Base-by-base conservation (phyloP, 2,797 vertebrate genomes). In the Salarias fasciatus region DNA sequence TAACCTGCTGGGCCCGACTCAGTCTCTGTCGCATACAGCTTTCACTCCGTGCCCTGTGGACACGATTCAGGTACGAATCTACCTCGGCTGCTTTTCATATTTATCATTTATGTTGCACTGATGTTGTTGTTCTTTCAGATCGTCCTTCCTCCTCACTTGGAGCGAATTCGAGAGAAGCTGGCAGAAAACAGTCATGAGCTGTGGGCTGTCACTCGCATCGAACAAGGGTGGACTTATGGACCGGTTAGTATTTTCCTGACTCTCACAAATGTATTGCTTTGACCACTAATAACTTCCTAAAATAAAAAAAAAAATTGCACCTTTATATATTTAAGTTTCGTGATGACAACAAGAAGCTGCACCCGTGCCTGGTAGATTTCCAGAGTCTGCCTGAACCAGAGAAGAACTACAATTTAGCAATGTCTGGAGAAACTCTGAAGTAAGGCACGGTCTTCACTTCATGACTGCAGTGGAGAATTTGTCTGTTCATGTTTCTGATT, bases 401-500 rank as follows among this genome's bases (percentile, higher is more conserved):
- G 90, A 94, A 94, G 79, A 95, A 95, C 80, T 97, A 98, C 84
- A 98, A 98, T 76, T 90, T 97, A 66, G 94, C 96, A 59, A 98
- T 98, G 96, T 97, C 96, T 0, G 96, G 95, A 65, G 96, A 98
- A 83, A 97, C 96, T 0, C 93, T 98, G 33, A 98, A 98, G 96
- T 98, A 84, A 83, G 95, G 70, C 31, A 5, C 18, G 9, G n/a
- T 14, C n/a, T 58, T 65, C 2, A 1, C 5, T 48, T 49, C 31
- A 42, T 24, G 46, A 35, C 9, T 51, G 0, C 3, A 0, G 5
- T 62, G 10, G n/a, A 24, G 10, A 8, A 59, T 58, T 70, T 0
- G 4, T 40, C 10, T 69, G 3, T 53, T 38, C 52, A 2, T 15
- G 3, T 68, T 53, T 74, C 18, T 73, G 46, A 79, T 13, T 31